Conservation (phyloP, 2,113 vertebrate species). For the Amia ocellicauda region DNA sequence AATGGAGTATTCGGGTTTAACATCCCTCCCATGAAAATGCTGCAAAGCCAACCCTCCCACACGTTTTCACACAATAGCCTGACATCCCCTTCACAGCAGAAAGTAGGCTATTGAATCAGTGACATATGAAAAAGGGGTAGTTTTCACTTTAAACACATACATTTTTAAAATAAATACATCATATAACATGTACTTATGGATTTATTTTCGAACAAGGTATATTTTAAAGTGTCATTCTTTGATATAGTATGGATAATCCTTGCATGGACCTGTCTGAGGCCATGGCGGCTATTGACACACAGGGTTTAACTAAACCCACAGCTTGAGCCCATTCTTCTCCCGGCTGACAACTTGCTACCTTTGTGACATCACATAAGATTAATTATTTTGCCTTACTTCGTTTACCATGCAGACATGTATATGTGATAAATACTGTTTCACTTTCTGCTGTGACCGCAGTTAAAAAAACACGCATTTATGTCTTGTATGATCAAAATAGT, state of each 20-base stretch:
- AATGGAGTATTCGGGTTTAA: too few species aligned
- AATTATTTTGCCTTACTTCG: conserved; percentile 12
- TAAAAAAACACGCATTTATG: neutral
- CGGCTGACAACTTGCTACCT: neutral
- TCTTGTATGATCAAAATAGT: neutral
- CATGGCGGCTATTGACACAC: neutral
- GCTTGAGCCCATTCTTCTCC: conserved; percentile 18
- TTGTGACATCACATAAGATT: conserved; percentile 13
- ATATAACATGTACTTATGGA: neutral
- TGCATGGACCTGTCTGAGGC: neutral
- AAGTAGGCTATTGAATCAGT: neutral
- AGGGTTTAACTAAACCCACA: conserved; percentile 11
- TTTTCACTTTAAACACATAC: neutral
- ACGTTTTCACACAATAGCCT: neutral
- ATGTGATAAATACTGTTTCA: neutral
- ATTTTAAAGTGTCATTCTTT: too few species aligned
- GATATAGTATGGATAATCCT: neutral
- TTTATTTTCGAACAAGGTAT: too few species aligned
- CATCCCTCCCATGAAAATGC: too few species aligned
- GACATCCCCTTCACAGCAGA: neutral
- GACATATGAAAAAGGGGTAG: neutral
- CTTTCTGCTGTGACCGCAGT: neutral
- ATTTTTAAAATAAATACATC: neutral
- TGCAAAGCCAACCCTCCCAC: neutral
- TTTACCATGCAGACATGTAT: neutral